These are phyloP conservation scores for Tiaroga cobitis DNA, from an alignment of 2,797 vertebrate species.

Conservation along the genomic window DNA sequence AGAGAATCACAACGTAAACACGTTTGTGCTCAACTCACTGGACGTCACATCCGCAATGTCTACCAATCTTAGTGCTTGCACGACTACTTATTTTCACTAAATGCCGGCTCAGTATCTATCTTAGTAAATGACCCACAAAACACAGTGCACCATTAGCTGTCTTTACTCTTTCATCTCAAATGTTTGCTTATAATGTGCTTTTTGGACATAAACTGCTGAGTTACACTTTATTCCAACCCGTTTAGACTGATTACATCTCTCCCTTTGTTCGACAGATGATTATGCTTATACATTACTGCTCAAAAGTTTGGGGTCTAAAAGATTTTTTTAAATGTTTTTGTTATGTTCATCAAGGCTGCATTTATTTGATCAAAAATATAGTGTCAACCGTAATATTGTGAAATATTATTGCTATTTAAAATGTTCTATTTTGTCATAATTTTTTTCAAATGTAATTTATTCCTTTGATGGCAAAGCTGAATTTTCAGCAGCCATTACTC, in stretches of 20 bases:
- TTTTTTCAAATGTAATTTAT: not conserved
- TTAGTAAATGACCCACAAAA: not conserved
- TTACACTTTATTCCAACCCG: not conserved
- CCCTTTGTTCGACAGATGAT: not conserved
- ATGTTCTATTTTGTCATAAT: not conserved
- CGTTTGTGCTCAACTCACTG: not conserved
- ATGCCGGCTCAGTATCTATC: not conserved
- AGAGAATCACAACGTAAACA: not conserved
- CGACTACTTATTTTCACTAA: not conserved
- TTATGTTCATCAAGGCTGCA: not conserved
- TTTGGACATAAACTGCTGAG: not conserved
- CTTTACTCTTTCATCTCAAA: not conserved
- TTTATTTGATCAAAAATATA: not conserved
- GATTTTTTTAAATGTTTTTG: not conserved
- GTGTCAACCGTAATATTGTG: not conserved
- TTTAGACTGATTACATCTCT: not conserved
- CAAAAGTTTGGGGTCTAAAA: not conserved
- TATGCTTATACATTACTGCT: not conserved
- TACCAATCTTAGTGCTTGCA: not conserved
- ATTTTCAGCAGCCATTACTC: too few relatives aligned
- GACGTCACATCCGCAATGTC: not conserved
- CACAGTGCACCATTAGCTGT: too few relatives aligned
- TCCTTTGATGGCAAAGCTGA: not conserved
- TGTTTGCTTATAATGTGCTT: not conserved
- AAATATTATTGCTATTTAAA: too few relatives aligned